Conservation (phyloP, 2,888 invertebrate genomes). For the Luperina nickerlii region DNA sequence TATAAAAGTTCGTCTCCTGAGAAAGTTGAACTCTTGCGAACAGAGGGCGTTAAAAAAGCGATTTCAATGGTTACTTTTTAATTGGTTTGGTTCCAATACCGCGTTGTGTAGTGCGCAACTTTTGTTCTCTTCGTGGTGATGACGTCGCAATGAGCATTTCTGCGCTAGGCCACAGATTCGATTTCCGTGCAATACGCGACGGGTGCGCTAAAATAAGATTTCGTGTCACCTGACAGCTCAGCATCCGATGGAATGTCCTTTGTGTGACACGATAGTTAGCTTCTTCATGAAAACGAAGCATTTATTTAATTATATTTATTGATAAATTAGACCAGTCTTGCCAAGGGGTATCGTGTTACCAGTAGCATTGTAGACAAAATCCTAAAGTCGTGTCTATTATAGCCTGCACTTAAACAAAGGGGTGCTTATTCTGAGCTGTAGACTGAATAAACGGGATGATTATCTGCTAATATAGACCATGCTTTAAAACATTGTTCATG, state of each 20-base stretch:
- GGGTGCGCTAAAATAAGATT: constrained; percentile 30
- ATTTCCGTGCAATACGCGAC: constrained; percentile 46
- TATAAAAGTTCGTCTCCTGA: too few relatives aligned
- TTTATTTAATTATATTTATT: neutral
- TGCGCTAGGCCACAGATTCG: constrained; percentile 37
- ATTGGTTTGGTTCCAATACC: neutral
- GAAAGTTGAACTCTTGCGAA: too few relatives aligned
- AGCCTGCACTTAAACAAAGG: constrained; percentile 30
- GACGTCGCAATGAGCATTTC: neutral
- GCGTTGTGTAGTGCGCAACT: neutral
- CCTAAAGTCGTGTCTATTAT: constrained; percentile 29
- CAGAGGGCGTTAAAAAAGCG: too few relatives aligned
- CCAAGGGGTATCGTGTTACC: neutral
- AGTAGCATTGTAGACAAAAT: constrained; percentile 15
- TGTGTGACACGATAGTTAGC: constrained; percentile 10
- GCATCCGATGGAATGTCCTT: constrained; percentile 22
- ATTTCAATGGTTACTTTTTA: neutral
- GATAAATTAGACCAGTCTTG: neutral
- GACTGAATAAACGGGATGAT: constrained; percentile 16
- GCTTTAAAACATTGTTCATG: neutral
- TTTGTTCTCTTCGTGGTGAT: neutral
- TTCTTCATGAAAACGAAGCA: constrained; percentile 8
- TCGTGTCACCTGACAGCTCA: constrained; percentile 26
- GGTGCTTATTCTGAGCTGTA: constrained; percentile 20
- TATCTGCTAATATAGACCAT: constrained; percentile 20